Evolutionary conservation across 2,797 vertebrate species (phyloP).

Genomic region (Malurus leucopterus): DNA sequence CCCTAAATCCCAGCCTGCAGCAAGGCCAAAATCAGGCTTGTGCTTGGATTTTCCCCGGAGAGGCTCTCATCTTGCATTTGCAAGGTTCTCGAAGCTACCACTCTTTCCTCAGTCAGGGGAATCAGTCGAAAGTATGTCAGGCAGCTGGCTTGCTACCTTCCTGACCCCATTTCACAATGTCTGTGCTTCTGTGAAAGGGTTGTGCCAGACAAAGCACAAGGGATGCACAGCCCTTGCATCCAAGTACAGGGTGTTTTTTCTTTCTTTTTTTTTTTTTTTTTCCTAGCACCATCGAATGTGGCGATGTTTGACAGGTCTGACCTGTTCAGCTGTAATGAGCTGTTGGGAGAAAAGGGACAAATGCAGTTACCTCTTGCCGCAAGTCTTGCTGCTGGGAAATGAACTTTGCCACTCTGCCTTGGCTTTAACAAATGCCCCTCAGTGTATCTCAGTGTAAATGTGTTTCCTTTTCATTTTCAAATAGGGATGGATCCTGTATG

Average conservation of each 20-base stretch:
- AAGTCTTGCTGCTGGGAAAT: conserved; percentile 55
- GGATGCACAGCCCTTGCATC: conserved; percentile 26
- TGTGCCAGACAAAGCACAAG: conserved; percentile 54
- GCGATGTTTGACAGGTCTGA: conserved; percentile 30
- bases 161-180: conserved; percentile 57
- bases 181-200: conserved; percentile 48
- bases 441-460: conserved; percentile 57
- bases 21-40: background rate
- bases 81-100: background rate
- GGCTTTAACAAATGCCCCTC: conserved; percentile 56
- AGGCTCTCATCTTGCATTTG: background rate
- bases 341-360: conserved; percentile 19
- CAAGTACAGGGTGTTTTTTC: conserved; percentile 2
- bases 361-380: conserved; percentile 37
- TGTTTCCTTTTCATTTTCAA: conserved; percentile 68
- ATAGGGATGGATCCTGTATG: conserved; percentile 52
- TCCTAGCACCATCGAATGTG: background rate
- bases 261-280: background rate
- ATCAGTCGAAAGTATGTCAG: conserved; percentile 11
- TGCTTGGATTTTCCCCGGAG: background rate
- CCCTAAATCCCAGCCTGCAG: background rate
- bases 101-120: background rate
- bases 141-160: conserved; percentile 64
- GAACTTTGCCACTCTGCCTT: conserved; percentile 62
- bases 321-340: conserved; percentile 49